phyloP scores from a whole-genome alignment of 2,797 vertebrate genomes.

The Enoplosus armatus region DNA sequence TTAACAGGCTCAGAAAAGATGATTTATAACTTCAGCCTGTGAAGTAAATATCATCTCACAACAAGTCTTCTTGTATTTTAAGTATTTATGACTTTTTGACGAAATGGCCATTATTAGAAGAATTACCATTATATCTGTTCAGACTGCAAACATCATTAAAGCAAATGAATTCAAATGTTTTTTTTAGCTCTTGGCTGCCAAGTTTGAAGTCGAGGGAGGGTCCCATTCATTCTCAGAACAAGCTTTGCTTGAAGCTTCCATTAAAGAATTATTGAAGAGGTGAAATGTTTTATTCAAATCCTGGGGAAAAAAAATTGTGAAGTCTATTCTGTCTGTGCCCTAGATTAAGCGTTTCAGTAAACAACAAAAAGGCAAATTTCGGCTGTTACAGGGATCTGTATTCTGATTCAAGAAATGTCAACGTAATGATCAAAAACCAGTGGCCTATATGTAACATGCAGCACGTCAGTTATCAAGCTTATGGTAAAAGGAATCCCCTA shows the following conservation, averaged over 20 bases:
- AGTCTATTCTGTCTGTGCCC: conserved; percentile 56
- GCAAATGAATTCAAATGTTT: conserved; percentile 24
- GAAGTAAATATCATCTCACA: conserved; percentile 44
- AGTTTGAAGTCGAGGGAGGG: conserved; percentile 39
- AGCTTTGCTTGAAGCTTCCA: conserved; percentile 50
- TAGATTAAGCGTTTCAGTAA: conserved; percentile 62
- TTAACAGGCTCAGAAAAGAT: conserved; percentile 41
- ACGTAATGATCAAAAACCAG: conserved; percentile 27
- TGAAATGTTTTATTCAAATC: conserved; percentile 76
- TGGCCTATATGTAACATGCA: conserved; percentile 15
- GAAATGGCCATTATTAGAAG: not conserved
- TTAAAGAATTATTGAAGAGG: conserved; percentile 72
- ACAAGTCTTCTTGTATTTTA: not conserved
- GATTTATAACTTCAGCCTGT: conserved; percentile 39
- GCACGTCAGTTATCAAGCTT: conserved; percentile 22
- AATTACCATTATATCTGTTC: not conserved
- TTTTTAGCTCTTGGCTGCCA: conserved; percentile 47
- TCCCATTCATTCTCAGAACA: conserved; percentile 40
- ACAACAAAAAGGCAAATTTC: conserved; percentile 55
- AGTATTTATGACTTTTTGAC: not conserved
- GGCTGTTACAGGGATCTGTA: conserved; percentile 14
- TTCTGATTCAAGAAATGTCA: conserved; percentile 36
- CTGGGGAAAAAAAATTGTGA: conserved; percentile 29
- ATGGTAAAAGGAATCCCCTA: conserved; percentile 7
- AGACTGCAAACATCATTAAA: conserved; percentile 36